Evolutionary conservation across 2,797 vertebrate genomes (phyloP).

Genomic region (Cheirogaleus major): DNA sequence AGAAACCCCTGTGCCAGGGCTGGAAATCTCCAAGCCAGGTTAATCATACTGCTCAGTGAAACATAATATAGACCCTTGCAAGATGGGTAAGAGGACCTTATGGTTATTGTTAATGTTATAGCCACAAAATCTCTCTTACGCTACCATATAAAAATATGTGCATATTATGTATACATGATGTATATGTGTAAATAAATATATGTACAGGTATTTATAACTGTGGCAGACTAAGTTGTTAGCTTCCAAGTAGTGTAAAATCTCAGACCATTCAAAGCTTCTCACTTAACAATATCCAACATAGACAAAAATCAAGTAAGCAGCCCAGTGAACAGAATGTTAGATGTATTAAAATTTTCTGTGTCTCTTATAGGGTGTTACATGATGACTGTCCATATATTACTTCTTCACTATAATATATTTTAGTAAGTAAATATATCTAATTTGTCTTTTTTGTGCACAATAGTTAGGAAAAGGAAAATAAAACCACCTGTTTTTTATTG

Average conservation of each 20-base stretch:
- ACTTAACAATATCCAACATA: not conserved
- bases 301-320: not conserved
- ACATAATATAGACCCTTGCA: no score
- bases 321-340: not conserved
- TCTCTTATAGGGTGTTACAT: not conserved
- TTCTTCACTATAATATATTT: not conserved
- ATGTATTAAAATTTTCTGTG: not conserved
- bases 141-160: not conserved
- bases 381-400: not conserved
- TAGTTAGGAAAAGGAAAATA: not conserved
- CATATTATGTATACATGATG: no score
- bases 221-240: not conserved
- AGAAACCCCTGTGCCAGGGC: not conserved
- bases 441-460: not conserved
- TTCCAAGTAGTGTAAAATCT: not conserved
- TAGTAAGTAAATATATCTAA: not conserved
- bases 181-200: not conserved
- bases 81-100: no score
- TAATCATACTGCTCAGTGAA: not conserved
- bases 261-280: not conserved
- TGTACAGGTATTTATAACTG: not conserved
- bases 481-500: not conserved
- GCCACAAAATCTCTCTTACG: not conserved
- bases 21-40: not conserved
- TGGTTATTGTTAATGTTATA: fast-evolving